Conservation (phyloP, 2,113 vertebrate species). For the Chamaea fasciata region DNA sequence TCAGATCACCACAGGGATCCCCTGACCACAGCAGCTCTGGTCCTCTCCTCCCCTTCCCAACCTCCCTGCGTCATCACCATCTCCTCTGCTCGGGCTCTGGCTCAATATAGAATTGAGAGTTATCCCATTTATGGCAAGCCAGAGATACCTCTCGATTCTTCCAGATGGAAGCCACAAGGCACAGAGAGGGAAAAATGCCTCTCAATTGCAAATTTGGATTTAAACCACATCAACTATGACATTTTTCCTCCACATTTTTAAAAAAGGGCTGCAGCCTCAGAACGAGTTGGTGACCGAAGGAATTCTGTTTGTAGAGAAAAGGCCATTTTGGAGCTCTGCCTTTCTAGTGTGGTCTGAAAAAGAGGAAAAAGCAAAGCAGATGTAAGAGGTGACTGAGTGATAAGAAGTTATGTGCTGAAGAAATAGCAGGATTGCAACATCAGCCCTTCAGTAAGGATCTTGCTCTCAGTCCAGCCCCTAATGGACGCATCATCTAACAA, state of each 20-base stretch:
- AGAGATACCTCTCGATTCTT: neutral
- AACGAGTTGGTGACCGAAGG: neutral
- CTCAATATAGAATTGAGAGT: neutral
- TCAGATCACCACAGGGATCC: neutral
- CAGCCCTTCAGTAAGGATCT: neutral
- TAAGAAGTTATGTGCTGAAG: slow-evolving; percentile 5
- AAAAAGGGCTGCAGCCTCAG: neutral
- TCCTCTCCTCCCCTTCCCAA: neutral
- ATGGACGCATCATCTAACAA: neutral
- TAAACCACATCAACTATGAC: neutral
- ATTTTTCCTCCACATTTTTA: neutral
- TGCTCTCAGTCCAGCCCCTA: neutral
- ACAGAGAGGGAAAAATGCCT: neutral
- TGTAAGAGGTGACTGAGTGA: neutral
- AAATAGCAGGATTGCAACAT: neutral
- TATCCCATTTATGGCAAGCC: neutral
- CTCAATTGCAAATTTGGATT: neutral
- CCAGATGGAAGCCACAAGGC: neutral
- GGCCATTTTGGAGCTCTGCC: neutral
- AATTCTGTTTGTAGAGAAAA: neutral
- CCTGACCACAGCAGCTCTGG: neutral
- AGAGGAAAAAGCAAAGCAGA: slow-evolving; percentile 4
- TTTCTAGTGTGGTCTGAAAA: neutral
- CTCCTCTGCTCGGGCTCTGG: neutral
- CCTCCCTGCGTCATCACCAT: accelerated